Evolutionary conservation across 2,888 invertebrate genomes (phyloP).

Genomic region (Eupithecia vulgata): DNA sequence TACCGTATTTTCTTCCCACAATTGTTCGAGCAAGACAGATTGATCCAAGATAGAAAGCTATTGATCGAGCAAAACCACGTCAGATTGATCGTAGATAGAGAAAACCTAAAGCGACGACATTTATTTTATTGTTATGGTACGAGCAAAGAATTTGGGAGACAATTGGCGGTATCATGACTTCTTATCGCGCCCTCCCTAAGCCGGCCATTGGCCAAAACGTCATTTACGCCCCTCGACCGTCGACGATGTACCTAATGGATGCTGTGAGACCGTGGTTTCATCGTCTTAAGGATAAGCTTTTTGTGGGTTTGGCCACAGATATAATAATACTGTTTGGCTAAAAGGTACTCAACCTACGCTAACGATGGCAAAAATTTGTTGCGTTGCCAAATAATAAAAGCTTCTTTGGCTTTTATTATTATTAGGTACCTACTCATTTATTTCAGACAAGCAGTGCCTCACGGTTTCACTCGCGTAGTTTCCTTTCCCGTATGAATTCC

Average conservation of each 20-base stretch:
- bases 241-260: constrained; percentile 27
- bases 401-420: too few relatives aligned
- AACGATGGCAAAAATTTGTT: too few relatives aligned
- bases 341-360: not conserved
- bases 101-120: constrained; percentile 10
- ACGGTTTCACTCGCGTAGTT: too few relatives aligned
- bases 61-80: not conserved
- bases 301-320: too few relatives aligned
- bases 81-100: not conserved
- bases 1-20: not conserved
- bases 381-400: too few relatives aligned
- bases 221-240: constrained; percentile 69
- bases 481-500: too few relatives aligned
- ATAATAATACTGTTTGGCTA: too few relatives aligned
- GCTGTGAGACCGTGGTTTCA: constrained; percentile 20
- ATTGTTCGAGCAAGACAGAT: not conserved
- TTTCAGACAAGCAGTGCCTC: too few relatives aligned
- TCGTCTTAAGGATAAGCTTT: constrained; percentile 19
- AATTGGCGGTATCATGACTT: constrained; percentile 54
- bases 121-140: constrained; percentile 40
- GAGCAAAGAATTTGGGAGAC: constrained; percentile 40
- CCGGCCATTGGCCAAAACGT: constrained; percentile 70
- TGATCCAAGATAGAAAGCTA: not conserved
- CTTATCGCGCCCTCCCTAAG: constrained; percentile 63
- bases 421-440: too few relatives aligned